These are phyloP conservation scores for Triplophysa siluroides DNA, from an alignment of 2,113 vertebrate species.

Conservation along the genomic window DNA sequence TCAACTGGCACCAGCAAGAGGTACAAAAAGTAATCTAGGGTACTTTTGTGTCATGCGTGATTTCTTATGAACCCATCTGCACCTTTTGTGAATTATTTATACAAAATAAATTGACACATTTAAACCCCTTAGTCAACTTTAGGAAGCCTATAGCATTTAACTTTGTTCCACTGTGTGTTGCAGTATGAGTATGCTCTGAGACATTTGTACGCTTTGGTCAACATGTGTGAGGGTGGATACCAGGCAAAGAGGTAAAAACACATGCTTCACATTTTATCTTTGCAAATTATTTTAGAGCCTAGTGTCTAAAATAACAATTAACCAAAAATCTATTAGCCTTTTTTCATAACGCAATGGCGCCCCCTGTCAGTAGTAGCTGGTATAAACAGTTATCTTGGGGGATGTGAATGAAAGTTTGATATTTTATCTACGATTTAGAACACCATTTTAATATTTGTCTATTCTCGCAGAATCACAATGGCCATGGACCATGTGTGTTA, in stretches of 20 bases:
- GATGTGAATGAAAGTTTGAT: background rate
- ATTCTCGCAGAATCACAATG: constrained; percentile 63
- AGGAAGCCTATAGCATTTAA: background rate
- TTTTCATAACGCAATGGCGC: background rate
- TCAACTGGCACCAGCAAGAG: constrained; percentile 88
- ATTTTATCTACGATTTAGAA: background rate
- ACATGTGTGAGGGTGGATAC: constrained; percentile 86
- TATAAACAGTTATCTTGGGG: background rate
- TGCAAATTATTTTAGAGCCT: background rate
- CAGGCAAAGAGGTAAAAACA: constrained; percentile 76
- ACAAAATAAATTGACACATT: too few relatives aligned
- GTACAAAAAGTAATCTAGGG: constrained; percentile 61
- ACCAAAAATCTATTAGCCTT: background rate
- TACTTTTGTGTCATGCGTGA: too few relatives aligned
- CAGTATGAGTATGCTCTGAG: constrained; percentile 91
- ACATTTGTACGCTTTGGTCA: constrained; percentile 87
- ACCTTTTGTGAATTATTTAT: too few relatives aligned
- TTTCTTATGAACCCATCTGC: too few relatives aligned
- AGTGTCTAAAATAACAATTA: background rate
- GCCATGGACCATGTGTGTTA: constrained; percentile 70
- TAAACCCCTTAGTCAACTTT: too few relatives aligned
- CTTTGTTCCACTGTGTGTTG: constrained; percentile 62
- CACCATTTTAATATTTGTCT: background rate
- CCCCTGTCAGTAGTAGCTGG: background rate
- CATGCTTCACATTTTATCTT: background rate